A percentile compares a stretch with the other conserved stretches of the same genome.
These are phyloP conservation scores for Tringa solitaria DNA, from an alignment of 2,113 vertebrate species.

Conservation along the genomic window DNA sequence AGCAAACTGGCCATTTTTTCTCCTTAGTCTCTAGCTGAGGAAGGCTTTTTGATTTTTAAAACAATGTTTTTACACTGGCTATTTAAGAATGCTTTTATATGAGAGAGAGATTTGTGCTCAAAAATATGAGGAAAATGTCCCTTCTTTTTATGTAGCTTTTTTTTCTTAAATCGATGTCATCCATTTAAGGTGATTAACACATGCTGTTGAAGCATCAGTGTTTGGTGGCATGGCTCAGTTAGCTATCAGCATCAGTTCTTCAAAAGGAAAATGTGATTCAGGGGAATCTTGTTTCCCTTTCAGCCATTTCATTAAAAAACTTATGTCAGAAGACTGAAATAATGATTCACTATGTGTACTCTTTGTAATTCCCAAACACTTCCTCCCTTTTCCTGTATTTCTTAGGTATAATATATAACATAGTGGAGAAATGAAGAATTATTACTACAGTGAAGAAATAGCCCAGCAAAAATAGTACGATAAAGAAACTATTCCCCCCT, in stretches of 20 bases:
- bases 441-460: not conserved
- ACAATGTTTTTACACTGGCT: not conserved
- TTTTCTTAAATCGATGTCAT: not conserved
- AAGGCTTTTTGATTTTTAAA: not conserved
- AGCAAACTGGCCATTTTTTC: not conserved
- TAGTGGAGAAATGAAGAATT: not conserved
- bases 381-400: not conserved
- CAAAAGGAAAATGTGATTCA: not conserved
- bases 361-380: not conserved
- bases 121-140: not conserved
- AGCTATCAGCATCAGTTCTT: not conserved
- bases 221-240: not conserved
- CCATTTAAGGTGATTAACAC: not conserved
- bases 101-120: not conserved
- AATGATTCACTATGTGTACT: not conserved
- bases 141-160: rapidly evolving
- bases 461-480: not conserved
- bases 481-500: not conserved
- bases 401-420: not conserved
- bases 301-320: not conserved
- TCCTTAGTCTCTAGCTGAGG: not conserved
- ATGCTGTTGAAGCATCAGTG: not conserved
- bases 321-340: not conserved
- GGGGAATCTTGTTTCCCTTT: not conserved
- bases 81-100: not conserved